Evolutionary conservation across 1,140 invertebrate species (phyloP).

Genomic region (Drosophila nasuta): DNA sequence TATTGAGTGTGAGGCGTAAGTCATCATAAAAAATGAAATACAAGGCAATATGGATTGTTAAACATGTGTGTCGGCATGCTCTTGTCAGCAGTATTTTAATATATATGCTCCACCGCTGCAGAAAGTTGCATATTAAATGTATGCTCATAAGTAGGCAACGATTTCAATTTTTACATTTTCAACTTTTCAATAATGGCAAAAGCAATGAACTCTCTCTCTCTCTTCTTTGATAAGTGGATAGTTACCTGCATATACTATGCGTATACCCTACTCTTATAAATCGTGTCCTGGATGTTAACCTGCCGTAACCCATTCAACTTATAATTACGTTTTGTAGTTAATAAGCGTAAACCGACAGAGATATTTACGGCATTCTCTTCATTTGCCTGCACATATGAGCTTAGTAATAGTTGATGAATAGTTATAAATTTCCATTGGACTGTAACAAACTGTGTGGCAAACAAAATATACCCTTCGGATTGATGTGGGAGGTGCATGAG

Average conservation of each 20-base stretch:
- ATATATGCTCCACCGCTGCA: conserved; percentile 34
- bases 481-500: conserved; percentile 1
- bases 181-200: conserved; percentile 17
- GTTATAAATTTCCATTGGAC: not conserved
- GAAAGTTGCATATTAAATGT: conserved; percentile 41
- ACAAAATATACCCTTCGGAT: conserved; percentile 4
- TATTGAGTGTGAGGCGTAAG: conserved; percentile 57
- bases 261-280: conserved; percentile 1
- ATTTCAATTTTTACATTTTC: conserved; percentile 34
- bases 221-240: not conserved
- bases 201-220: conserved; percentile 23
- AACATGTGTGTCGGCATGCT: conserved; percentile 59
- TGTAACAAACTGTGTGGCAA: not conserved
- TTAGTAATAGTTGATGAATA: not conserved
- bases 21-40: conserved; percentile 82
- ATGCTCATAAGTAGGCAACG: conserved; percentile 65
- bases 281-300: no score
- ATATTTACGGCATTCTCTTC: not conserved
- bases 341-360: no score
- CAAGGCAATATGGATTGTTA: conserved; percentile 75
- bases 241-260: not conserved
- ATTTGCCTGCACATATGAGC: no score
- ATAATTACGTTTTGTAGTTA: not conserved
- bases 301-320: not conserved
- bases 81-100: conserved; percentile 56